These are phyloP conservation scores for Gnathonemus longibarbis DNA, from an alignment of 2,113 vertebrate genomes.

Conservation along the genomic window DNA sequence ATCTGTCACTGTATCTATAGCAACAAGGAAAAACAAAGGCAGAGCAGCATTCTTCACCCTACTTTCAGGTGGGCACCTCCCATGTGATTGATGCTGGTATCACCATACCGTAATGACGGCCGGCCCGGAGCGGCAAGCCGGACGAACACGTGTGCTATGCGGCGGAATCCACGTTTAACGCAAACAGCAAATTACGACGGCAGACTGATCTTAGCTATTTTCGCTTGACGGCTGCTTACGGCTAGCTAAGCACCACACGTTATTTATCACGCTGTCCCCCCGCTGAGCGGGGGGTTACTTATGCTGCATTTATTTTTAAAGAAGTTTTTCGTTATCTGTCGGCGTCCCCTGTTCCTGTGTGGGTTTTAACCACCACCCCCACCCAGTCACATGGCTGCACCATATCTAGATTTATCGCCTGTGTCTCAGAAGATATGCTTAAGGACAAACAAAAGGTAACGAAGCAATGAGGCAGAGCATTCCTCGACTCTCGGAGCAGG, in stretches of 20 bases:
- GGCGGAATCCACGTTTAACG: no score
- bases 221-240: background rate
- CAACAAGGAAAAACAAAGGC: background rate
- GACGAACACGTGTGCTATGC: background rate
- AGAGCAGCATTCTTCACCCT: background rate
- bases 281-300: background rate
- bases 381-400: background rate
- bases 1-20: background rate
- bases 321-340: background rate
- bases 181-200: background rate
- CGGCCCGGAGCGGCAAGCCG: background rate
- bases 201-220: background rate
- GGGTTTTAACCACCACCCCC: background rate
- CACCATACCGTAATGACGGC: background rate
- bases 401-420: background rate
- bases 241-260: background rate
- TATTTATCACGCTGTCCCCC: conserved; percentile 16
- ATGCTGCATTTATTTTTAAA: conserved; percentile 12
- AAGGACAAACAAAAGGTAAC: background rate
- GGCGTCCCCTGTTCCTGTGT: background rate
- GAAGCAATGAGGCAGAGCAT: background rate
- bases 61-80: background rate
- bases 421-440: background rate
- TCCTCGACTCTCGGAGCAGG: background rate
- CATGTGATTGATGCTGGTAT: background rate